These are phyloP conservation scores for Odocoileus hemionus DNA, from an alignment of 2,113 vertebrate species.

Conservation along the genomic window DNA sequence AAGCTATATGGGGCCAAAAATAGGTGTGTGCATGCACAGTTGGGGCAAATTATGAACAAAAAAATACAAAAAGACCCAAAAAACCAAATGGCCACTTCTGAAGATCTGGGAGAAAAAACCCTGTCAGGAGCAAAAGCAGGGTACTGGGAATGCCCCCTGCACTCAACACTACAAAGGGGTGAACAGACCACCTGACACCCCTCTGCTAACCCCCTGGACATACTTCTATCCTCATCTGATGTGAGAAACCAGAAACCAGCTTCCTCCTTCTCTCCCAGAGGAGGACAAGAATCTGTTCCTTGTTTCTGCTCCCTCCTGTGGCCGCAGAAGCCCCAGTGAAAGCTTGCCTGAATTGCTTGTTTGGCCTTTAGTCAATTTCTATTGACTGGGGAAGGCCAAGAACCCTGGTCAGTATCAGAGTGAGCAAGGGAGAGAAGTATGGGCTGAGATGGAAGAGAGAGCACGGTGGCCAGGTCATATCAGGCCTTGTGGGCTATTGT, in stretches of 20 bases:
- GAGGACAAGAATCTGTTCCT: not conserved
- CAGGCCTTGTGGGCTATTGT: not conserved
- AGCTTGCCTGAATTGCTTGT: not conserved
- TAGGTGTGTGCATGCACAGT: not conserved
- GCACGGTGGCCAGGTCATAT: not conserved
- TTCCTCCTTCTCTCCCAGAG: not conserved
- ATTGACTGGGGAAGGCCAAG: not conserved
- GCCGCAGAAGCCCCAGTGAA: not conserved
- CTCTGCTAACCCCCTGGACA: not conserved
- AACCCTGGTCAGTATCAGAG: not conserved
- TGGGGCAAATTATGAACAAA: not conserved
- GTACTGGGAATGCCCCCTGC: not conserved
- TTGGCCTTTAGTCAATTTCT: not conserved
- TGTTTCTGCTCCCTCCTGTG: not conserved
- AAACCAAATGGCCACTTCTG: not conserved
- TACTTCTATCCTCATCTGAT: not conserved
- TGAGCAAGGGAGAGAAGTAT: not conserved
- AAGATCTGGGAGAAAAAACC: not conserved
- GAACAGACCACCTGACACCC: not conserved
- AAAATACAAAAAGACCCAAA: not conserved
- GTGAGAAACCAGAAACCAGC: not conserved
- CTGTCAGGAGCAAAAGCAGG: not conserved
- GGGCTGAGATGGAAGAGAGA: not conserved
- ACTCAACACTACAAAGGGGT: not conserved
- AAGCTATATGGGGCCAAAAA: not conserved